Percentiles rank a stretch among this genome's conserved stretches.
These are phyloP conservation scores for Ctenodactylus gundi DNA, from an alignment of 2,113 vertebrate genomes.

Conservation along the genomic window DNA sequence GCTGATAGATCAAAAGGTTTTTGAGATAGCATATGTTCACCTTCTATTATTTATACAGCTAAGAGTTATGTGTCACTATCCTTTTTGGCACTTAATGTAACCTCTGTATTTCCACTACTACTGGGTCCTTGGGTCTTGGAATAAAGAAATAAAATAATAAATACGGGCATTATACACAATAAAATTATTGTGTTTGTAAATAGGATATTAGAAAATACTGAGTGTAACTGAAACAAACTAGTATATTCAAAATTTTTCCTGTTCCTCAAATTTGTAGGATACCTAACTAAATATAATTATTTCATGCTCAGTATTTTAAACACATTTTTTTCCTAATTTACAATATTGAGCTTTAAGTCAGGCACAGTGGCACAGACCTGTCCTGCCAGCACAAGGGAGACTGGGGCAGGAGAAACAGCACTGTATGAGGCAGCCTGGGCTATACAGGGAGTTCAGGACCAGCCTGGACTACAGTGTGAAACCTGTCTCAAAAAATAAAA, in stretches of 20 bases:
- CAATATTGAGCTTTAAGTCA: too few relatives aligned
- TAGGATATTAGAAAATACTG: slow-evolving; percentile 15
- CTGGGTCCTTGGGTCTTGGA: not conserved
- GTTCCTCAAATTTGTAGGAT: slow-evolving; percentile 12
- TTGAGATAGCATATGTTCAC: not conserved
- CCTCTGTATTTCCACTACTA: slow-evolving; percentile 4
- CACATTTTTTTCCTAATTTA: not conserved
- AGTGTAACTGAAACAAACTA: slow-evolving; percentile 31
- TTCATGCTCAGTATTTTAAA: not conserved
- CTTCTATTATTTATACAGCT: slow-evolving; percentile 7
- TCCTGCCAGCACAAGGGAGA: too few relatives aligned
- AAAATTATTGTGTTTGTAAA: not conserved
- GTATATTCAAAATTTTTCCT: not conserved
- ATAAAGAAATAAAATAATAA: too few relatives aligned
- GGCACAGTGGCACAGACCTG: too few relatives aligned
- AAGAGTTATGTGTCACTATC: not conserved
- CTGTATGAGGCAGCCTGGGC: too few relatives aligned
- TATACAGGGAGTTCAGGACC: too few relatives aligned
- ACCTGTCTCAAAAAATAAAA: too few relatives aligned
- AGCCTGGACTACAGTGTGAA: too few relatives aligned
- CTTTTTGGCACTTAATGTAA: not conserved
- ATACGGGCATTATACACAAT: too few relatives aligned
- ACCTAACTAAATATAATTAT: not conserved
- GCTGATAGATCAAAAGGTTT: not conserved
- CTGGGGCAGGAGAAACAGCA: too few relatives aligned